Evolutionary conservation across 2,888 invertebrate genomes (phyloP).

Genomic region (Lamellibrachia satsuma): DNA sequence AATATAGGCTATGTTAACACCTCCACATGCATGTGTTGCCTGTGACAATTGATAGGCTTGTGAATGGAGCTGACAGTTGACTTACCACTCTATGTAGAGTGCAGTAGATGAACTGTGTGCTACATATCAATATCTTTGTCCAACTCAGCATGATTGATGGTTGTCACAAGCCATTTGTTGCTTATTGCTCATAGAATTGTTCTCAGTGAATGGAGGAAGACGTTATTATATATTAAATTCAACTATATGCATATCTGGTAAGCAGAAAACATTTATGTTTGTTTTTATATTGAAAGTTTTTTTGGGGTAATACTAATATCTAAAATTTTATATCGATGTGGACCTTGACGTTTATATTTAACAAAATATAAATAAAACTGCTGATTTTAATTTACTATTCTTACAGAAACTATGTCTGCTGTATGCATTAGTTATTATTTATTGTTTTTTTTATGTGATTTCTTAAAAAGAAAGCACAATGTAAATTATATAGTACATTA

Average conservation of each 20-base stretch:
- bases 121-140: not conserved
- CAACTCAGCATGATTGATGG: not conserved
- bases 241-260: too few species aligned
- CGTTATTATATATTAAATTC: too few species aligned
- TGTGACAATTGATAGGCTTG: not conserved
- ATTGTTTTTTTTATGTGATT: not conserved
- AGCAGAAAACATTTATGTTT: too few species aligned
- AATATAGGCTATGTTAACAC: not conserved
- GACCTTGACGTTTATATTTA: too few species aligned
- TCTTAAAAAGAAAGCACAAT: not conserved
- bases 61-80: not conserved
- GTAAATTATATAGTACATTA: not conserved
- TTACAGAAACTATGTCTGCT: not conserved
- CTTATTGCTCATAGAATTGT: too few species aligned
- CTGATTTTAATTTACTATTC: too few species aligned
- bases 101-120: not conserved
- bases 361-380: too few species aligned
- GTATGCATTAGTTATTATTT: not conserved
- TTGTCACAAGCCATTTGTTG: not conserved
- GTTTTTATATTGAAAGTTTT: too few species aligned
- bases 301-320: too few species aligned
- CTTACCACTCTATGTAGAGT: not conserved
- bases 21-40: not conserved
- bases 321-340: too few species aligned
- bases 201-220: too few species aligned